Evolutionary conservation across 2,113 vertebrate species (phyloP).

Genomic region (Ammodytes marinus): DNA sequence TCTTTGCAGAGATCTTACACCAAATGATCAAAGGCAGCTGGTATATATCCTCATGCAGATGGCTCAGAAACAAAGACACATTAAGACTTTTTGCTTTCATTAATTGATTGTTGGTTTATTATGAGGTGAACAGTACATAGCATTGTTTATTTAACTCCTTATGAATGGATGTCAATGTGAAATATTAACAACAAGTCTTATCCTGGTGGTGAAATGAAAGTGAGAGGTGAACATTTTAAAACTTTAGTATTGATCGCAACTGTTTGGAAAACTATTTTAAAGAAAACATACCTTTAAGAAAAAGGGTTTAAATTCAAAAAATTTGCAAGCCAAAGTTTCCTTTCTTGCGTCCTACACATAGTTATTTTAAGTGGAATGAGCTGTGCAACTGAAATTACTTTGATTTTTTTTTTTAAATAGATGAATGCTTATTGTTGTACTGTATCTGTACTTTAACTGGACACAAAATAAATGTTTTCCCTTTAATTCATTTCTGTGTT

Average conservation of each 20-base stretch:
- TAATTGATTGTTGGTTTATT: slow-evolving; percentile 9
- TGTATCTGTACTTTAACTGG: neutral
- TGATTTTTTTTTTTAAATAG: neutral
- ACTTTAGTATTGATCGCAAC: no score
- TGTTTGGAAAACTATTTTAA: no score
- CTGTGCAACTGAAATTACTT: neutral
- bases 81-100: neutral
- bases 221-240: neutral
- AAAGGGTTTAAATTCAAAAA: neutral
- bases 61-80: neutral
- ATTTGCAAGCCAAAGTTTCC: neutral
- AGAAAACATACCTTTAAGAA: neutral
- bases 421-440: neutral
- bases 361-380: neutral
- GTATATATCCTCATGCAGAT: neutral
- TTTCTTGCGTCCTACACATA: neutral
- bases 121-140: neutral
- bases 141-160: slow-evolving; percentile 7
- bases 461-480: neutral
- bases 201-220: no score
- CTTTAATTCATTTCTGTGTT: no score
- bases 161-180: slow-evolving; percentile 7
- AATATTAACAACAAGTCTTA: neutral
- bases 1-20: slow-evolving; percentile 3
- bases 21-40: neutral